Evolutionary conservation across 2,888 invertebrate genomes (phyloP).

Genomic region (Leptopilina drosophilae): DNA sequence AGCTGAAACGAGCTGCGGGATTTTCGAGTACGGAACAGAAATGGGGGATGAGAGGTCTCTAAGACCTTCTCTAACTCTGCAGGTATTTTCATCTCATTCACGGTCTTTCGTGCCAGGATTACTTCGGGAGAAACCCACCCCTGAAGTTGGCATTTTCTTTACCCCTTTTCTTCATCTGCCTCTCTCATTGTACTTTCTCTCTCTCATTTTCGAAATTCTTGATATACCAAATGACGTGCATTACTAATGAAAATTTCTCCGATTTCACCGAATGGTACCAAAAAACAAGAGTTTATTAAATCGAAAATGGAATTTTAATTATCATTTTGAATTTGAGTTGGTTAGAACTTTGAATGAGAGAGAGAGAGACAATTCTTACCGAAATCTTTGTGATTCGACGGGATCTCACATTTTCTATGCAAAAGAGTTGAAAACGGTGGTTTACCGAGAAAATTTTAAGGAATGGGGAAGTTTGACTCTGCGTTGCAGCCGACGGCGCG

Average conservation of each 20-base stretch:
- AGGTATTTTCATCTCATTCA: constrained; percentile 77
- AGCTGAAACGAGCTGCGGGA: constrained; percentile 47
- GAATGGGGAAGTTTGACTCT: constrained; percentile 51
- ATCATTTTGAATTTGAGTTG: neutral
- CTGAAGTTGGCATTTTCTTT: constrained; percentile 71
- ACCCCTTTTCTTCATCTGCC: constrained; percentile 54
- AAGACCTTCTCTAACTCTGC: constrained; percentile 75
- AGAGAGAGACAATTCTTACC: constrained; percentile 52
- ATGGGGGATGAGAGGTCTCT: constrained; percentile 56
- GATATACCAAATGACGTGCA: constrained; percentile 57
- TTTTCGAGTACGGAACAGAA: constrained; percentile 46
- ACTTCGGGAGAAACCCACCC: constrained; percentile 69
- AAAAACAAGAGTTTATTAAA: no score
- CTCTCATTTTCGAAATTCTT: constrained; percentile 68
- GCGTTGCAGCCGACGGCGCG: constrained; percentile 68
- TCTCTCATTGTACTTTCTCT: constrained; percentile 40
- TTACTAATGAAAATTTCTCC: neutral
- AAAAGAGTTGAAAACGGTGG: constrained; percentile 70
- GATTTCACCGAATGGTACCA: no score
- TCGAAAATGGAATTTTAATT: neutral
- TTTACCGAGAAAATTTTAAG: constrained; percentile 52
- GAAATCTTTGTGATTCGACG: constrained; percentile 57
- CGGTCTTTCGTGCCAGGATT: constrained; percentile 72
- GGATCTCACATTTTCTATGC: constrained; percentile 67
- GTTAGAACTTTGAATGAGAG: constrained; percentile 25